Percentiles rank a stretch among this genome's conserved stretches.
These are phyloP conservation scores for Spinibarbus caldwelli DNA, from an alignment of 2,797 vertebrate genomes.

Conservation along the genomic window DNA sequence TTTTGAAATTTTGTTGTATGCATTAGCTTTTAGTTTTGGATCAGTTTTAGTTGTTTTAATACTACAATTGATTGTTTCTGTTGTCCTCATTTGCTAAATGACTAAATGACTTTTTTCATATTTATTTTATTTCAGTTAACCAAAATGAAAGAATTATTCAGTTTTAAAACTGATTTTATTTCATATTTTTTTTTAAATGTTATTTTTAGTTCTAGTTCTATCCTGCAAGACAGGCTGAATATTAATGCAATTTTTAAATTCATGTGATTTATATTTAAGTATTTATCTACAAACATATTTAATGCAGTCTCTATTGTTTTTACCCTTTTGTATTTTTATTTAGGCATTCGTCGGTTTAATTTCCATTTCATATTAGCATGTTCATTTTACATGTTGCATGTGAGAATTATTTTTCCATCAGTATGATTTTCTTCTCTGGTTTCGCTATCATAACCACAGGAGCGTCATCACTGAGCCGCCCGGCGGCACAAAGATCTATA, in stretches of 20 bases:
- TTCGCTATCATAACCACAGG: slow-evolving; percentile 61
- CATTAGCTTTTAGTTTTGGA: too few relatives aligned
- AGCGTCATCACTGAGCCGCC: slow-evolving; percentile 72
- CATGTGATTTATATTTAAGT: not conserved
- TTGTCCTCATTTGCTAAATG: too few relatives aligned
- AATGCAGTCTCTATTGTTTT: not conserved
- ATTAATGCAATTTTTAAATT: not conserved
- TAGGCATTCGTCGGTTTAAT: not conserved
- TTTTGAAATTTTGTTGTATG: too few relatives aligned
- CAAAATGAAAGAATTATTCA: not conserved
- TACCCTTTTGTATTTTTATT: not conserved
- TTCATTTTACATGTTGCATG: not conserved
- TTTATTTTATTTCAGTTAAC: not conserved
- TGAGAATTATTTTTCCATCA: not conserved
- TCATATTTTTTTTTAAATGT: not conserved
- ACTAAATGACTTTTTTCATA: not conserved
- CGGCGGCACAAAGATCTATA: slow-evolving; percentile 73
- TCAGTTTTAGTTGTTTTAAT: too few relatives aligned
- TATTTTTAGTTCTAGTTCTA: not conserved
- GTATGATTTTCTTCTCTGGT: slow-evolving; percentile 20
- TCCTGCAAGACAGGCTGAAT: not conserved
- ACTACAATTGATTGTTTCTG: too few relatives aligned
- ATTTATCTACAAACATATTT: not conserved
- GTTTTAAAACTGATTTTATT: not conserved
- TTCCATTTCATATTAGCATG: not conserved